A percentile compares a stretch with the other conserved stretches of the same genome.
Evolutionary conservation across 2,113 vertebrate species (phyloP).

Genomic region (Anarrhichthys ocellatus): DNA sequence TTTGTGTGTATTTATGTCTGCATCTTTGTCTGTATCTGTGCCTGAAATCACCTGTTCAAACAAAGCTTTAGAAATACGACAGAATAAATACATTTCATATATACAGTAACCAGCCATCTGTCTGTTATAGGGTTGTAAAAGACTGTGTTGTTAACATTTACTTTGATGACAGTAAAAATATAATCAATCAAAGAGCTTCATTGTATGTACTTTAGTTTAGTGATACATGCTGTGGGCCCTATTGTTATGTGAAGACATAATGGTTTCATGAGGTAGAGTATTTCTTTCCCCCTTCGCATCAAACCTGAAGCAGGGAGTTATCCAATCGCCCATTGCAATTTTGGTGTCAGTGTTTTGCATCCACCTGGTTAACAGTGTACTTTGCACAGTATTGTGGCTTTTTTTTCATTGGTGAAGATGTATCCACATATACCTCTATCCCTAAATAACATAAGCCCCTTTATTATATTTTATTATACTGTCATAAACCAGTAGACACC

Average conservation of each 20-base stretch:
- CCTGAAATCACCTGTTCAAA: slow-evolving; percentile 84
- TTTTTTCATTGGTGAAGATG: not conserved
- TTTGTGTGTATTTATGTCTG: slow-evolving; percentile 60
- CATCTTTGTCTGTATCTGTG: slow-evolving; percentile 68
- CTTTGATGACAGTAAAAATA: slow-evolving; percentile 68
- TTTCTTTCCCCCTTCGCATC: not conserved
- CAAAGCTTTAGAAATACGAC: slow-evolving; percentile 78
- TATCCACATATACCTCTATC: not conserved
- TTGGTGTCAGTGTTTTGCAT: slow-evolving; percentile 6
- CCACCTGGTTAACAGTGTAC: not conserved
- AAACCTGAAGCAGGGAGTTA: not conserved
- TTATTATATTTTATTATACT: not conserved
- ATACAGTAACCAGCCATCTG: slow-evolving; percentile 80
- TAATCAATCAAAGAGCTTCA: slow-evolving; percentile 66
- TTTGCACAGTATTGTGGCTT: not conserved
- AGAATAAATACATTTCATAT: slow-evolving; percentile 83
- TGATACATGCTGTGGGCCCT: slow-evolving; percentile 1
- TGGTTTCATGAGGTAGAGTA: slow-evolving; percentile 4
- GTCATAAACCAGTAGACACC: not conserved
- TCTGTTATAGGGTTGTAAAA: slow-evolving; percentile 68
- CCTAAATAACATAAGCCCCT: not conserved
- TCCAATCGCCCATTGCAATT: not conserved
- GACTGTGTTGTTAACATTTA: slow-evolving; percentile 50
- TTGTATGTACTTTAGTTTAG: slow-evolving; percentile 27
- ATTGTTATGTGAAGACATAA: slow-evolving; percentile 1